Evolutionary conservation across 2,888 invertebrate genomes (phyloP), one percentile per base, ranked within the genome.

Genomic region (Drosophila macrothrix): DNA sequence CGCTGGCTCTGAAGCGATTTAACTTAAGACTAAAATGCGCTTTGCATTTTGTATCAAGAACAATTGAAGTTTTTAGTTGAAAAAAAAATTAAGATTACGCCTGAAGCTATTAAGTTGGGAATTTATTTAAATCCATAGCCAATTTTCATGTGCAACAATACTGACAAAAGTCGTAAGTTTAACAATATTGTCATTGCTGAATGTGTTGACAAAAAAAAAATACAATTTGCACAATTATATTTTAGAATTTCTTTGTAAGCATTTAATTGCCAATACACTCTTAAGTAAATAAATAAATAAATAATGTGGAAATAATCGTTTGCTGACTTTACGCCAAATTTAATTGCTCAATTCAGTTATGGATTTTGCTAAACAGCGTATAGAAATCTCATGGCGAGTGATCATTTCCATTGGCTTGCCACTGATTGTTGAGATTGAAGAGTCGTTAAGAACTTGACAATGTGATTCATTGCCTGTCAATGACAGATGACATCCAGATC

Each of bases 11-110:
- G 66, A 71, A 69, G 41, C 53, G 54, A 53, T 67, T 76, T 85
- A 85, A 85, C 75, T 70, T 73, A 81, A 74, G 59, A 73, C 82
- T 67, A 33, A 70, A 76, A 76, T 60, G 53, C 39, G 76, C 71
- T 86, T 75, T 52, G 53, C 50, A 55, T 65, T 41, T 65, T 41
- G 53, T 39, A n/a, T 9, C 5, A 12, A 28, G 12, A 28, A 5
- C 28, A 28, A 12, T 19, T 12, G 19, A 5, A 50, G 29, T 52
- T 29, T 12, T 10, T 3, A 12, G 28, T n/a, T 29, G 25, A 28
- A 50, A 12, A 19, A 25, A 25, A 28, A 49, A 28, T 9, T 28
- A 1, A 6, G 3, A 19, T 28, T 29, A 29, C 3, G 16, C 25
- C 25, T 19, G 19, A 52, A 29, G 29, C 52, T 14, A n/a, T n/a